phyloP scores from a whole-genome alignment of 1,140 invertebrate genomes.

The Zaprionus ornatus region DNA sequence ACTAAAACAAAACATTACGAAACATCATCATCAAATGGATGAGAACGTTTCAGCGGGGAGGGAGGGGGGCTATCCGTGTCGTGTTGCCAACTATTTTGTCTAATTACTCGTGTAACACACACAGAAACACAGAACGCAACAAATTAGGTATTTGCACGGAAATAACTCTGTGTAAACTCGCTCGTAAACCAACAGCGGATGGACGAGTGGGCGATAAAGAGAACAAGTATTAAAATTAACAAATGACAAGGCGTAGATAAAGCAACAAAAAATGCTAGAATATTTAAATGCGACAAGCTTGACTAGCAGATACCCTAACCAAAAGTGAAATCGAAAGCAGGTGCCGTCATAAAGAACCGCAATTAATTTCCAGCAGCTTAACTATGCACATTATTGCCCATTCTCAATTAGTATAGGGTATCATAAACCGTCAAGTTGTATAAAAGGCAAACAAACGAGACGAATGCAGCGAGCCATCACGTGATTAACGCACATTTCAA shows the following conservation, averaged over 20 bases:
- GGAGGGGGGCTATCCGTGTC: constrained; percentile 31
- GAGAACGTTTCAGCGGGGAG: not conserved
- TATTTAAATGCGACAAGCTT: not conserved
- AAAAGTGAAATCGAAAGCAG: not conserved
- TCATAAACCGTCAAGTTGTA: not conserved
- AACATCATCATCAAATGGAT: constrained; percentile 3
- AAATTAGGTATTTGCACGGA: constrained; percentile 73
- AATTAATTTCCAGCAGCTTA: not conserved
- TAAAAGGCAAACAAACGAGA: constrained; percentile 20
- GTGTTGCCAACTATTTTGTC: constrained; percentile 59
- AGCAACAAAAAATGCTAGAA: not conserved
- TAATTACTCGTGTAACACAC: constrained; percentile 44
- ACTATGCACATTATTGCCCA: not conserved
- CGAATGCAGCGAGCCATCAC: constrained; percentile 48
- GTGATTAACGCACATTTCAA: constrained; percentile 71
- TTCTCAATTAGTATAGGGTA: constrained; percentile 5
- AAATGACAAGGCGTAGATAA: constrained; percentile 70
- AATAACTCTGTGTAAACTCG: constrained; percentile 52
- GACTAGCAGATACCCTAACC: not conserved
- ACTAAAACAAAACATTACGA: constrained; percentile 10
- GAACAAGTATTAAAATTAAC: constrained; percentile 74
- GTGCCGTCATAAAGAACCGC: not conserved
- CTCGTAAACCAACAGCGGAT: constrained; percentile 8
- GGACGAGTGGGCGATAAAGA: constrained; percentile 58
- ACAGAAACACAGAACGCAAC: constrained; percentile 42